phyloP scores from a whole-genome alignment of 2,888 invertebrate genomes.

The Eremobia ochroleuca region DNA sequence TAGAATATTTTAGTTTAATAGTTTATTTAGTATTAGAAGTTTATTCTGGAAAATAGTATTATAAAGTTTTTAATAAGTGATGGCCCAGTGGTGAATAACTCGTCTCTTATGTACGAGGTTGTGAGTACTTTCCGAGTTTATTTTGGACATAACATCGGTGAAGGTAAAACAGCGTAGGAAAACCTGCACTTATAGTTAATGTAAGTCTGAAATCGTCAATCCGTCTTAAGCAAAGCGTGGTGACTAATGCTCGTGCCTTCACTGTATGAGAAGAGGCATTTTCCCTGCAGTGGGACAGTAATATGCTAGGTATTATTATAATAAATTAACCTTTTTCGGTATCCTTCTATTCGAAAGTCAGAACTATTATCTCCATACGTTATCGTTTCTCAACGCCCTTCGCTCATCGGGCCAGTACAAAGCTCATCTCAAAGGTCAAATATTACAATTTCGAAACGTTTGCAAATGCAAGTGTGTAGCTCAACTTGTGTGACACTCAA shows the following conservation, averaged over 20 bases:
- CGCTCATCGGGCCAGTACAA: no score
- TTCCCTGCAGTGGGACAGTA: no score
- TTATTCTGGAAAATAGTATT: background rate
- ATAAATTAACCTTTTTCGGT: background rate
- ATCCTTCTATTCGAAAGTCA: background rate
- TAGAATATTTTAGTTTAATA: no score
- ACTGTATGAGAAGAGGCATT: no score
- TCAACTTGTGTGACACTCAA: background rate
- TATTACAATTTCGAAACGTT: background rate
- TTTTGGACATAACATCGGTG: background rate
- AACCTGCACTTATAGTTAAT: background rate
- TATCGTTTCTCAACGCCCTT: background rate
- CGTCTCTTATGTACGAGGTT: background rate
- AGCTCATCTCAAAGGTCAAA: background rate
- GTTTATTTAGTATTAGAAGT: no score
- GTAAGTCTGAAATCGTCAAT: no score
- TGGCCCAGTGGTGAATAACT: background rate
- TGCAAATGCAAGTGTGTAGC: background rate
- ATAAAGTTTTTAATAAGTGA: background rate
- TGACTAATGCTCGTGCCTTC: no score
- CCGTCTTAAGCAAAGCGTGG: no score
- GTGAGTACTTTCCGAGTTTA: background rate
- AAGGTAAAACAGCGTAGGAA: background rate
- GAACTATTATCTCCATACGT: no score
- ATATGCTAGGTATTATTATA: no score